Percentiles rank a stretch among this genome's conserved stretches.
Conservation (phyloP, 2,888 invertebrate genomes). For the Schizotus pectinicornis region DNA sequence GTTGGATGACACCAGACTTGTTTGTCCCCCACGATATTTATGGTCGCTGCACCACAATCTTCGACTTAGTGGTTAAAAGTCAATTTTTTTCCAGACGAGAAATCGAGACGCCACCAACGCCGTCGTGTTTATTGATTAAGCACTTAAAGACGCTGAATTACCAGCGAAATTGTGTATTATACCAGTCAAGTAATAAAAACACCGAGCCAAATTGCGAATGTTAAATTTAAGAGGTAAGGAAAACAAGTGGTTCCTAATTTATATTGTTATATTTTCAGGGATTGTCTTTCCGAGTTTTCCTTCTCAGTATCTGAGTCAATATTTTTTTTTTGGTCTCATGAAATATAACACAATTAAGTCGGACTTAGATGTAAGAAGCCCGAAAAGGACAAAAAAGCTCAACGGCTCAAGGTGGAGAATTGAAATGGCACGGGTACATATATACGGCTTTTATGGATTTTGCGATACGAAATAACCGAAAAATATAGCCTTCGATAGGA, state of each 20-base stretch:
- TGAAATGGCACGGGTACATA: constrained; percentile 29
- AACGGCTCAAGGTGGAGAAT: constrained; percentile 27
- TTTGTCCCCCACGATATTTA: constrained; percentile 26
- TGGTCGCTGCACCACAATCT: background rate
- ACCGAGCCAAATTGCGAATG: background rate
- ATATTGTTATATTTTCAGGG: constrained; percentile 22
- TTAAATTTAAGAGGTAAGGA: constrained; percentile 1
- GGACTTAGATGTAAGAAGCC: constrained; percentile 10
- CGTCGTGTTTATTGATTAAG: background rate
- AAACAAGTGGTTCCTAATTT: constrained; percentile 26
- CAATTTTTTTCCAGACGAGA: background rate
- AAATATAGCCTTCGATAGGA: constrained; percentile 36
- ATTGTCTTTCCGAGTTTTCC: too few species aligned
- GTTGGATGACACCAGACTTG: constrained; percentile 21
- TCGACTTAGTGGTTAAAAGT: background rate
- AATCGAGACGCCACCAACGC: background rate
- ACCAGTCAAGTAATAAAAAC: background rate
- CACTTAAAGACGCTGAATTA: background rate
- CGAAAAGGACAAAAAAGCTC: constrained; percentile 23
- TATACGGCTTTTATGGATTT: constrained; percentile 30
- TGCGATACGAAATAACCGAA: constrained; percentile 32
- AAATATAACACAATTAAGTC: constrained; percentile 32
- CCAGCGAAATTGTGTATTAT: background rate
- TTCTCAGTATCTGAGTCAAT: constrained; percentile 24
- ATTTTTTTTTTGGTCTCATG: constrained; percentile 23